Evolutionary conservation across 1,140 invertebrate genomes (phyloP), one percentile per base, ranked within the genome.

Genomic region (Asbolus verrucosus): DNA sequence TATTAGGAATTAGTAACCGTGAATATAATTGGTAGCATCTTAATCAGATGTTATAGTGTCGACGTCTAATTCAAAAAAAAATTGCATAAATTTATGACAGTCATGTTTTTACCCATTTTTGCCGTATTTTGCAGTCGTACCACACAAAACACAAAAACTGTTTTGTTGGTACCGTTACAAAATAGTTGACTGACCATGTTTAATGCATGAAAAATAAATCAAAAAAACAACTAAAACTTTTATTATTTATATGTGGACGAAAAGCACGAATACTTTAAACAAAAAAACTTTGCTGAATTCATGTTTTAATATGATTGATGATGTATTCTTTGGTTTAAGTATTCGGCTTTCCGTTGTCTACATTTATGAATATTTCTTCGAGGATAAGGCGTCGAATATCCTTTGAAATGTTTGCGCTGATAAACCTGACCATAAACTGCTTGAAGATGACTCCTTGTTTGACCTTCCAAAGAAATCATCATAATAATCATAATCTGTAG

Each of bases 401-500:
- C 76, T 74, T 72, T 80, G 79, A 67, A 81, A 78, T 2, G 79
- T 80, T 67, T 77, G 69, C 9, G 76, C 69, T 16, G 75, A 77
- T 61, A 81, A 38, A 59, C 78, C 79, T 19, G 78, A 76, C 80
- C 80, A 80, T 61, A 74, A 61, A 43, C 46, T 76, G 36, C 67
- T 71, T n/a, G 75, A 73, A 41, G 70, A 59, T 21, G 74, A 63
- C 31, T 71, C 70, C 8, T 70, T 38, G 33, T 71, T 71, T 13
- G 75, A 75, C 33, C 77, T 73, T 43, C 85, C 87, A 46, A 85
- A 80, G 76, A 87, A 86, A 67, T 83, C 83, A 59, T 84, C 83
- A 43, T 85, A 77, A 77, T 92, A 91, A 77, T 92, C 90, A 78
- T 90, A 90, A 71, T 92, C 91, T 18, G 87, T 87, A 5, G 88